phyloP scores from a whole-genome alignment of 2,797 vertebrate species.

The Nannoperca obscura region DNA sequence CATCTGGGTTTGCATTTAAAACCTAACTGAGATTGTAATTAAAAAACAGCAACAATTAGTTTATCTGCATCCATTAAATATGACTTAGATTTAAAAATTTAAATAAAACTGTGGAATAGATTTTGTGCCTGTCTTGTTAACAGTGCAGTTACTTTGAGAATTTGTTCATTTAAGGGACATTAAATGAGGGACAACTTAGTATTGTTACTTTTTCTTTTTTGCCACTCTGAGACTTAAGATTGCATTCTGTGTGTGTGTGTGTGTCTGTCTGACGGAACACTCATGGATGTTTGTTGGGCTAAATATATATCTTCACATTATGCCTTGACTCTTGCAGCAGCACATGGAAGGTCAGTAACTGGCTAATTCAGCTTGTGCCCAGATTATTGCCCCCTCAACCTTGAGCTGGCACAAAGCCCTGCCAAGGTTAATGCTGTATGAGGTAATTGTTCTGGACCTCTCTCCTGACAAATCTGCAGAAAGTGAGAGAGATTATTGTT shows the following conservation, averaged over 20 bases:
- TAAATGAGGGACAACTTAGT: neutral
- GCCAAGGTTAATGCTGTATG: slow-evolving; percentile 83
- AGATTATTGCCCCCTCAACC: slow-evolving; percentile 82
- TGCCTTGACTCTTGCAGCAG: slow-evolving; percentile 49
- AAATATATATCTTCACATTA: slow-evolving; percentile 57
- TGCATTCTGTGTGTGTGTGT: neutral
- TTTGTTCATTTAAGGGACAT: neutral
- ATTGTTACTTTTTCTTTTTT: slow-evolving; percentile 3
- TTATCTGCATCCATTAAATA: neutral
- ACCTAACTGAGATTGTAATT: neutral
- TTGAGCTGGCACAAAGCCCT: slow-evolving; percentile 76
- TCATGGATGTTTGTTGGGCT: slow-evolving; percentile 27
- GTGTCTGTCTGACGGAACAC: neutral
- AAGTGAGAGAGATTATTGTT: slow-evolving; percentile 59
- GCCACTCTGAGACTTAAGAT: neutral
- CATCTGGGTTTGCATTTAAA: neutral
- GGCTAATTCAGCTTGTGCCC: slow-evolving; percentile 73
- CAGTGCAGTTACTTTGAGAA: neutral
- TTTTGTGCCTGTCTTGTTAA: neutral
- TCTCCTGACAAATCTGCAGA: slow-evolving; percentile 71
- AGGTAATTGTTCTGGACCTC: slow-evolving; percentile 79
- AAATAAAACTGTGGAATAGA: neutral
- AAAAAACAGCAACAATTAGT: neutral
- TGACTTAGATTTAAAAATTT: neutral
- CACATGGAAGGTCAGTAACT: slow-evolving; percentile 71